These are phyloP conservation scores for Xiphophorus hellerii DNA, from an alignment of 2,113 vertebrate genomes.

Conservation along the genomic window DNA sequence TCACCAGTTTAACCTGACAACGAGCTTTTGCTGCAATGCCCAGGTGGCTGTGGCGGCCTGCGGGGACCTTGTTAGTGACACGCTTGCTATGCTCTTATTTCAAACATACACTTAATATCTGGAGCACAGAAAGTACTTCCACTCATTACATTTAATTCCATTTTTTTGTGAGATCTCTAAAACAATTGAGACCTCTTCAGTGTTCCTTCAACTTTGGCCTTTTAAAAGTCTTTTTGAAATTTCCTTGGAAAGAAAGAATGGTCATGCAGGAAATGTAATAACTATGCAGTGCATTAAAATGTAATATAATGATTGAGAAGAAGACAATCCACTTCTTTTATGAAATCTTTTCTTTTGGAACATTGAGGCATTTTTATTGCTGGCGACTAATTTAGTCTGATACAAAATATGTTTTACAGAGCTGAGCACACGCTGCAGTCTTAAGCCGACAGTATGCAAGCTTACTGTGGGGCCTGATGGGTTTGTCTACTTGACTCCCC, in stretches of 20 bases:
- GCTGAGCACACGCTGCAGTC: not conserved
- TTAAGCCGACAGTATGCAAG: not conserved
- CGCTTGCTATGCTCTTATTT: slow-evolving; percentile 2
- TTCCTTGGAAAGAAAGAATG: not conserved
- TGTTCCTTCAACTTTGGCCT: not conserved
- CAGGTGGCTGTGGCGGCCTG: slow-evolving; percentile 50
- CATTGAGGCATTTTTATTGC: not conserved
- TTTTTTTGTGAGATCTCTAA: not conserved
- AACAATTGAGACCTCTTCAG: not conserved
- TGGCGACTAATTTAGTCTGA: not conserved
- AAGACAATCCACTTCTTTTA: not conserved
- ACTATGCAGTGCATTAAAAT: not conserved
- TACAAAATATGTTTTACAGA: slow-evolving; percentile 4
- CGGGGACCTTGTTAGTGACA: slow-evolving; percentile 66
- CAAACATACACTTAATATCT: slow-evolving; percentile 23
- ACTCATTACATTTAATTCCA: not conserved
- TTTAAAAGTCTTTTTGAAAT: not conserved
- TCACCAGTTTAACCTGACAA: slow-evolving; percentile 61
- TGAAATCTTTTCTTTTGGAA: not conserved
- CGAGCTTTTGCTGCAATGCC: slow-evolving; percentile 43
- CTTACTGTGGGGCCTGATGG: not conserved
- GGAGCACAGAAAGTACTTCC: slow-evolving; percentile 6
- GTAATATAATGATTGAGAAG: not conserved
- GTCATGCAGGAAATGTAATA: not conserved
- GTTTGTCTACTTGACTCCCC: slow-evolving; percentile 43